These are phyloP conservation scores for Nemoura dubitans DNA, from an alignment of 2,888 invertebrate genomes.

Conservation along the genomic window DNA sequence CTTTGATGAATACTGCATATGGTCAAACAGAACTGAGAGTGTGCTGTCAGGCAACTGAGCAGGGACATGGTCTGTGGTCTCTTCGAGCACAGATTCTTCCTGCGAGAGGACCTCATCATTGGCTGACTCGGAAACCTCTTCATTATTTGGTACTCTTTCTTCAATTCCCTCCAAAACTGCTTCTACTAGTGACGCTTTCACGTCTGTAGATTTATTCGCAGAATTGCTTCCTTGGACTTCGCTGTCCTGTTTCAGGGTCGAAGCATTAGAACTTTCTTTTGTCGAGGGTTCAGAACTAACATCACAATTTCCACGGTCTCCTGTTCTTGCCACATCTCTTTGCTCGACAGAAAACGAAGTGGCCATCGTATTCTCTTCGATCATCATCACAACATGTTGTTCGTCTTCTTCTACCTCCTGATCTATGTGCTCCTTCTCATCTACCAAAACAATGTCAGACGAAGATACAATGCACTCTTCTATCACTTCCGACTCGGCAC, in stretches of 20 bases:
- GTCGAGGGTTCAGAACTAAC: neutral
- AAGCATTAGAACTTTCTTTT: neutral
- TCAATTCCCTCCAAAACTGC: neutral
- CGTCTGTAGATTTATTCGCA: neutral
- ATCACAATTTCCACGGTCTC: neutral
- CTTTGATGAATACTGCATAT: neutral
- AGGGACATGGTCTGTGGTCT: neutral
- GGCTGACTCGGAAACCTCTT: neutral
- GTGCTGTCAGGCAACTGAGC: neutral
- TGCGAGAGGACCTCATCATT: neutral
- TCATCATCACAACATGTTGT: conserved; percentile 40
- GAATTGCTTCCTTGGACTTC: neutral
- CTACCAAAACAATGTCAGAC: conserved; percentile 64
- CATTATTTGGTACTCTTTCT: neutral
- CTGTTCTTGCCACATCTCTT: conserved; percentile 30
- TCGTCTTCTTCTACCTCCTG: conserved; percentile 47
- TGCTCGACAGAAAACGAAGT: conserved; percentile 34
- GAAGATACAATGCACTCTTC: conserved; percentile 73
- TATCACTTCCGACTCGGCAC: conserved; percentile 67
- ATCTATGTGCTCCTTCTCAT: conserved; percentile 45
- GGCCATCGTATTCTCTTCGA: conserved; percentile 33
- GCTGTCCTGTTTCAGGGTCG: neutral
- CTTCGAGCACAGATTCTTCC: neutral
- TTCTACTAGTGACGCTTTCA: neutral
- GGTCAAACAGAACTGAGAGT: neutral